A percentile compares a stretch with the other conserved stretches of the same genome.
phyloP scores from a whole-genome alignment of 2,797 vertebrate species.

The Microchirus variegatus region DNA sequence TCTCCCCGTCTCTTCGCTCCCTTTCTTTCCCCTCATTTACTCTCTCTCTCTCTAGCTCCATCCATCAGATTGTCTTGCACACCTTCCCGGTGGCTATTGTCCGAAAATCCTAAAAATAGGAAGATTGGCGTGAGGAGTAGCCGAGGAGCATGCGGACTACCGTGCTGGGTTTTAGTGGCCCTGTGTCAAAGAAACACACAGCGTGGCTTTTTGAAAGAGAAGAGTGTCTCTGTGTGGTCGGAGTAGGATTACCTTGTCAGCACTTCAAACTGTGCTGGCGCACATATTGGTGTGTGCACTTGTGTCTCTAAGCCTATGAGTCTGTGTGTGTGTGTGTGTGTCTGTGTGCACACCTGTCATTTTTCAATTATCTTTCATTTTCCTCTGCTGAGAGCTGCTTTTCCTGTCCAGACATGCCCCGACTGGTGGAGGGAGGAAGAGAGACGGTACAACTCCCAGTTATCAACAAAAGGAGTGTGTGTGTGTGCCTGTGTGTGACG shows the following conservation, averaged over 20 bases:
- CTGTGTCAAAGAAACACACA: constrained; percentile 54
- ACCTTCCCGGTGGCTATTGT: constrained; percentile 21
- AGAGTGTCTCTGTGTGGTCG: constrained; percentile 58
- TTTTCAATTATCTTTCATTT: constrained; percentile 76
- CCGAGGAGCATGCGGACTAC: constrained; percentile 26
- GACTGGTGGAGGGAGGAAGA: constrained; percentile 39
- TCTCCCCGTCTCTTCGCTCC: neutral
- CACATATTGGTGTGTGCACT: constrained; percentile 26
- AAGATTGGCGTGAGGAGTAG: neutral
- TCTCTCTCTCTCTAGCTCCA: constrained; percentile 6
- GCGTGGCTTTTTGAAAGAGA: constrained; percentile 52
- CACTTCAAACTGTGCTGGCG: constrained; percentile 63
- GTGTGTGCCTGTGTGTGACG: constrained; percentile 19
- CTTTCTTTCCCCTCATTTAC: constrained; percentile 1
- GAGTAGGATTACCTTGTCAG: constrained; percentile 73
- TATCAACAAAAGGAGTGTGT: constrained; percentile 32
- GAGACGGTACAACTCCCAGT: constrained; percentile 18
- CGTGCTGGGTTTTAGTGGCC: constrained; percentile 50
- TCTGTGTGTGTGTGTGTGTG: constrained; percentile 42
- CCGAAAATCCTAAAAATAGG: constrained; percentile 13
- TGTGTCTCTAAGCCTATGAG: constrained; percentile 37
- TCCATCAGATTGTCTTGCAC: constrained; percentile 10
- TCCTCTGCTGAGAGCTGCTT: constrained; percentile 59
- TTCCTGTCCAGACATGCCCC: constrained; percentile 58
- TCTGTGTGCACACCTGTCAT: constrained; percentile 55